Evolutionary conservation across 2,113 vertebrate genomes (phyloP).

Genomic region (Lucifuga dentata): DNA sequence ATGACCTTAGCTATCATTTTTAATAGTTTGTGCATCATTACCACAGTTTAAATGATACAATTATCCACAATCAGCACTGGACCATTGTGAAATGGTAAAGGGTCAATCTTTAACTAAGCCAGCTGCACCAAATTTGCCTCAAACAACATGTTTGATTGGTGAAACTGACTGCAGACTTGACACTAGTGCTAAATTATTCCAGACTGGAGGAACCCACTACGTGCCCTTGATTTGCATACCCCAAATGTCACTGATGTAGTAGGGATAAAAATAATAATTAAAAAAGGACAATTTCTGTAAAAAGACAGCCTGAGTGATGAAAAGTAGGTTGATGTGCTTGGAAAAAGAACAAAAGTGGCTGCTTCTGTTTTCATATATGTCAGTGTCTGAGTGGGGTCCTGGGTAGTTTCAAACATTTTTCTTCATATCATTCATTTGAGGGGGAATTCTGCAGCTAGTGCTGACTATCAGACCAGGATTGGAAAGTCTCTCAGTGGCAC

Average conservation of each 20-base stretch:
- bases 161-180: constrained; percentile 36
- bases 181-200: constrained; percentile 24
- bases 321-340: neutral
- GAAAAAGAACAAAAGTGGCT: constrained; percentile 8
- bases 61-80: neutral
- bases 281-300: constrained; percentile 9
- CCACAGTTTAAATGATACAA: constrained; percentile 8
- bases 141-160: constrained; percentile 35
- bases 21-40: constrained; percentile 30
- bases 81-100: neutral
- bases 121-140: constrained; percentile 7
- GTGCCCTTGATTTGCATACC: constrained; percentile 20
- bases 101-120: neutral
- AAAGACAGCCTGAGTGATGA: constrained; percentile 5
- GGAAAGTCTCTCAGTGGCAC: neutral
- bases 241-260: neutral
- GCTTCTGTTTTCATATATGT: neutral
- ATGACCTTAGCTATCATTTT: constrained; percentile 8
- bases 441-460: neutral
- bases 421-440: neutral
- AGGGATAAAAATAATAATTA: neutral
- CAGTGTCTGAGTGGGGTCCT: neutral
- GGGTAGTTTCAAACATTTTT: neutral
- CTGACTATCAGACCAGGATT: constrained; percentile 3
- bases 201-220: constrained; percentile 23